phyloP scores from a whole-genome alignment of 2,113 vertebrate species.

The Leptodactylus fuscus region DNA sequence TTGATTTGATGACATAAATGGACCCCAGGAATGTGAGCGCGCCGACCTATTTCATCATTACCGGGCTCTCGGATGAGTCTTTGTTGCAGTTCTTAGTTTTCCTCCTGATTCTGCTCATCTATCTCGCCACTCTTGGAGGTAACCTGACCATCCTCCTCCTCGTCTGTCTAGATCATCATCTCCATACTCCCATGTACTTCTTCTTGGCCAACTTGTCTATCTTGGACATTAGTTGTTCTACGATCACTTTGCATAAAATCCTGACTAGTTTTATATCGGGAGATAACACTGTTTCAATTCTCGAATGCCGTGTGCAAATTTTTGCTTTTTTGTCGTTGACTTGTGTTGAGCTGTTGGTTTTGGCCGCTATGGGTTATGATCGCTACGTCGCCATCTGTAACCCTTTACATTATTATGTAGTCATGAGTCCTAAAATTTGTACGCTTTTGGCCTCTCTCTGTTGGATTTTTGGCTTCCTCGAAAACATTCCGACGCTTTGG shows the following conservation, averaged over 20 bases:
- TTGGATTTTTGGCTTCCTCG: neutral
- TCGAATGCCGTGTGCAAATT: neutral
- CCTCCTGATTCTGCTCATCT: neutral
- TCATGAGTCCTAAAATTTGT: neutral
- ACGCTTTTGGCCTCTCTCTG: neutral
- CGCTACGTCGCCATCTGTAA: neutral
- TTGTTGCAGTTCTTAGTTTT: neutral
- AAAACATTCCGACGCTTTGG: neutral
- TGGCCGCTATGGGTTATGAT: too few species aligned
- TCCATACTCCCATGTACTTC: conserved; percentile 27
- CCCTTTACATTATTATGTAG: neutral
- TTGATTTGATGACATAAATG: neutral
- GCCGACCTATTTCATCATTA: conserved; percentile 1
- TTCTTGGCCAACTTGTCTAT: neutral
- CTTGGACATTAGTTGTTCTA: neutral
- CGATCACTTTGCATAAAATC: neutral
- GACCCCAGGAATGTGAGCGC: neutral
- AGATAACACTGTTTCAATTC: neutral
- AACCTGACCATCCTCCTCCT: neutral
- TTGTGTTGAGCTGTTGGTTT: neutral
- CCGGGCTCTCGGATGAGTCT: neutral
- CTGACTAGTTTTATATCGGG: neutral
- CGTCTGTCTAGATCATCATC: neutral
- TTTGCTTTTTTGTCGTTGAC: neutral
- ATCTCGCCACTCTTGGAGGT: neutral